A percentile compares a stretch with the other conserved stretches of the same genome.
phyloP scores from a whole-genome alignment of 1,140 invertebrate genomes.

The Scaptomyza graminum region DNA sequence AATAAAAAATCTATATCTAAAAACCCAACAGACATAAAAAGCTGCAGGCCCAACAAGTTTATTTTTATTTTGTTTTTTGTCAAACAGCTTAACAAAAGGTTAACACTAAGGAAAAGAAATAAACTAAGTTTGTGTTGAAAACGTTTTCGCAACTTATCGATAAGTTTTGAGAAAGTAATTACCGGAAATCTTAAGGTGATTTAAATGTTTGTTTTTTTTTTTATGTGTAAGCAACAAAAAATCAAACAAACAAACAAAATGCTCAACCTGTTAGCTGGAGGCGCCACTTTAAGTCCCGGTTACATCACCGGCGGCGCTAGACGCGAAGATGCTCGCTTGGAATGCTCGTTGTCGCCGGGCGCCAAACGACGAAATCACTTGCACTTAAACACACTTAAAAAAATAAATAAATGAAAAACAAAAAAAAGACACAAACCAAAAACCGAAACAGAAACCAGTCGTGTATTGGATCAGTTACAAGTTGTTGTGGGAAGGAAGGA shows the following conservation, averaged over 20 bases:
- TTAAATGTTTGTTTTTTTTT: conserved; percentile 45
- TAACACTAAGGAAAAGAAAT: neutral
- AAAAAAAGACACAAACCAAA: conserved; percentile 5
- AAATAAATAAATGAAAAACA: neutral
- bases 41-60: conserved; percentile 44
- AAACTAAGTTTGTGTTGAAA: neutral
- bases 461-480: conserved; percentile 1
- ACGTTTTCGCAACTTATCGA: conserved; percentile 11
- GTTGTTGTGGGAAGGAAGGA: conserved; percentile 32
- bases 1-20: conserved; percentile 55
- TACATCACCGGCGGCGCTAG: conserved; percentile 60
- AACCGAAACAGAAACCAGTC: conserved; percentile 24
- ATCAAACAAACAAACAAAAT: conserved; percentile 21
- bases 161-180: conserved; percentile 36
- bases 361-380: conserved; percentile 52
- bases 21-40: conserved; percentile 10
- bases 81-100: conserved; percentile 38
- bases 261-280: conserved; percentile 50
- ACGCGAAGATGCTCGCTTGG: conserved; percentile 61
- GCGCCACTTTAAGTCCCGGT: conserved; percentile 40
- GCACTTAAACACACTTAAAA: conserved; percentile 31
- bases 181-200: conserved; percentile 59
- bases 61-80: conserved; percentile 44
- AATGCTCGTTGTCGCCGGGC: conserved; percentile 40
- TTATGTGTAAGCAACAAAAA: conserved; percentile 10